A percentile compares a stretch with the other conserved stretches of the same genome.
Conservation (phyloP, 2,888 invertebrate species). For the Frankliniella fusca region DNA sequence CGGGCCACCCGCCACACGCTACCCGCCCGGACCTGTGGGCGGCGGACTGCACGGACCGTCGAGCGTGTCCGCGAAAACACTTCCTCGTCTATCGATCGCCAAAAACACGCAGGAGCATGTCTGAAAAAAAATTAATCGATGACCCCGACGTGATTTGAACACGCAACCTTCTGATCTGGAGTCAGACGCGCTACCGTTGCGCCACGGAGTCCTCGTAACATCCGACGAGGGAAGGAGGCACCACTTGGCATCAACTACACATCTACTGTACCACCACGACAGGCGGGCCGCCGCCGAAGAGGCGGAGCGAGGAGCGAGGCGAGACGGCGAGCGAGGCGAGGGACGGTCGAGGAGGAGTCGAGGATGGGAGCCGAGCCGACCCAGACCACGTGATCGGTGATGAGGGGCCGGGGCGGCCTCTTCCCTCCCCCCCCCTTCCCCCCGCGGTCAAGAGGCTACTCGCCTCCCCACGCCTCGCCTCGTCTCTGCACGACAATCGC, state of each 20-base stretch:
- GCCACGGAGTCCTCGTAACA: slow-evolving; percentile 68
- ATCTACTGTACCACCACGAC: background rate
- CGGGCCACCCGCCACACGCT: too few relatives aligned
- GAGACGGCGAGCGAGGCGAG: background rate
- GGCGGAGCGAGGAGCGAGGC: background rate
- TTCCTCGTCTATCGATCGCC: too few relatives aligned
- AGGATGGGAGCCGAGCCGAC: background rate
- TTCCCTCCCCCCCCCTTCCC: too few relatives aligned
- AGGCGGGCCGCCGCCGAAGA: background rate
- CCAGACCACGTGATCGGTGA: too few relatives aligned
- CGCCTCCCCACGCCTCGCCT: too few relatives aligned
- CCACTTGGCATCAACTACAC: background rate
- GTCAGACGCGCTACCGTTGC: slow-evolving; percentile 98
- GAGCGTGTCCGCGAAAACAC: too few relatives aligned
- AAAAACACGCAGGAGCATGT: too few relatives aligned
- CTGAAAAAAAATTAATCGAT: slow-evolving; percentile 43
- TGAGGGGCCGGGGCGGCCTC: too few relatives aligned
- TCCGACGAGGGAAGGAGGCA: background rate
- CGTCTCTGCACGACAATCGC: too few relatives aligned
- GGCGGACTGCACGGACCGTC: too few relatives aligned
- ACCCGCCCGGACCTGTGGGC: too few relatives aligned
- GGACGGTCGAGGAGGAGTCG: background rate
- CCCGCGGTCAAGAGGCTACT: too few relatives aligned
- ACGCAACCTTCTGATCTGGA: slow-evolving; percentile 98
- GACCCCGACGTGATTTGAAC: slow-evolving; percentile 97